Percentiles rank a stretch among this genome's conserved stretches.
phyloP scores from a whole-genome alignment of 2,888 invertebrate species.

The Drosophila tripunctata region DNA sequence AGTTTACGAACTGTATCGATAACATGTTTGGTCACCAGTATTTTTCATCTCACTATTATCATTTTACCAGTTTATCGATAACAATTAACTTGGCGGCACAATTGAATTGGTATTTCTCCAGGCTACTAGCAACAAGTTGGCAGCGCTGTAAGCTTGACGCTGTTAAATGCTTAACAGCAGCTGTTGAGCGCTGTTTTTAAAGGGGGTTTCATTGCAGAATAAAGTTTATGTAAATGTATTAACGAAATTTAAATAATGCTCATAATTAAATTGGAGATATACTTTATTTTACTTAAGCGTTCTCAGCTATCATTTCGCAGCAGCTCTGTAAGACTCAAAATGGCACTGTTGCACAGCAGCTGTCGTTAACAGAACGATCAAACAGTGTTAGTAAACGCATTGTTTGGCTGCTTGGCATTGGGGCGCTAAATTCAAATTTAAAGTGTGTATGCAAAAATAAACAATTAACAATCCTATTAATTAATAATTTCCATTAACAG shows the following conservation, averaged over 20 bases:
- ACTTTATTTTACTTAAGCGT: too few species aligned
- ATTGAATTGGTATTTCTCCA: too few species aligned
- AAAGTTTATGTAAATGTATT: too few species aligned
- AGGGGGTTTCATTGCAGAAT: too few species aligned
- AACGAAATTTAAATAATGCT: too few species aligned
- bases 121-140: constrained; percentile 26
- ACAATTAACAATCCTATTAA: not conserved
- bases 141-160: not conserved
- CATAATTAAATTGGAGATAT: too few species aligned
- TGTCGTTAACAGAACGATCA: not conserved
- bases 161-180: not conserved
- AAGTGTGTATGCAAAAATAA: not conserved
- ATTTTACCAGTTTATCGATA: too few species aligned
- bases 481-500: constrained; percentile 2
- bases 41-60: too few species aligned
- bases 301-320: too few species aligned
- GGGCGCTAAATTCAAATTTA: not conserved
- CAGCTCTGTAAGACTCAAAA: constrained; percentile 9
- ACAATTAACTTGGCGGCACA: too few species aligned
- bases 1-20: constrained; percentile 20
- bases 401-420: too few species aligned
- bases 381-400: not conserved
- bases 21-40: not conserved
- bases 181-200: not conserved
- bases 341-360: constrained; percentile 4